A percentile compares a stretch with the other conserved stretches of the same genome.
Conservation (phyloP, 2,113 vertebrate species). For the Melanerpes formicivorus region DNA sequence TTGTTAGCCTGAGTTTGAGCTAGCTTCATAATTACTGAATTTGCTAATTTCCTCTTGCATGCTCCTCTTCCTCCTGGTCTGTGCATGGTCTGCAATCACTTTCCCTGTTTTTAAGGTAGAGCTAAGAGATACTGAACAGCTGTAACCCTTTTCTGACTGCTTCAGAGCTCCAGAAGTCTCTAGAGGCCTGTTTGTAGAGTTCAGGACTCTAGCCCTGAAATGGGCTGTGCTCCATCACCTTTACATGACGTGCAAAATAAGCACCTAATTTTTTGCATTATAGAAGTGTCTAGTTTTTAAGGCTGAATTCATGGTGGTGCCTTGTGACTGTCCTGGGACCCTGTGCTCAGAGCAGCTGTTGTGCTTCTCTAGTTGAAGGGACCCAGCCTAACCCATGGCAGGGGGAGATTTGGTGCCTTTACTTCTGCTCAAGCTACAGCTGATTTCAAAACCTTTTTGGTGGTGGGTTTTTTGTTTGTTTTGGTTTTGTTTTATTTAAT, state of each 20-base stretch:
- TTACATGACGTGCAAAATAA: neutral
- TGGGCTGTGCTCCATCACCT: neutral
- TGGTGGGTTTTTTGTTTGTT: no score
- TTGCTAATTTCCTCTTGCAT: slow-evolving; percentile 8
- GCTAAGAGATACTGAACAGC: neutral
- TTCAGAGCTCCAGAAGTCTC: neutral
- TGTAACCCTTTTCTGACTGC: neutral
- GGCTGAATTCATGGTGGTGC: neutral
- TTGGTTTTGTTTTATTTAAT: neutral
- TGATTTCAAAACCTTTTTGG: neutral
- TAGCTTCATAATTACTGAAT: neutral
- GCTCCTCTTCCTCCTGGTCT: neutral
- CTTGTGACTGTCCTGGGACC: accelerated
- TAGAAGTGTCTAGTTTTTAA: neutral
- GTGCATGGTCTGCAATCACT: neutral
- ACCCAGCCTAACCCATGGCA: neutral
- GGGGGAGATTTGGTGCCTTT: neutral
- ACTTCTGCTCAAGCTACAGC: neutral
- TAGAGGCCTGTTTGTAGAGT: neutral
- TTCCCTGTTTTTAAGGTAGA: neutral
- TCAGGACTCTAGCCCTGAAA: neutral
- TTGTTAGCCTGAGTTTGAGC: neutral
- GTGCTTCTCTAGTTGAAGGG: neutral
- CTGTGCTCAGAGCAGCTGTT: neutral
- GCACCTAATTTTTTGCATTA: neutral